Base-by-base conservation (phyloP, 2,113 vertebrate genomes). In the Coracopsis vasa region DNA sequence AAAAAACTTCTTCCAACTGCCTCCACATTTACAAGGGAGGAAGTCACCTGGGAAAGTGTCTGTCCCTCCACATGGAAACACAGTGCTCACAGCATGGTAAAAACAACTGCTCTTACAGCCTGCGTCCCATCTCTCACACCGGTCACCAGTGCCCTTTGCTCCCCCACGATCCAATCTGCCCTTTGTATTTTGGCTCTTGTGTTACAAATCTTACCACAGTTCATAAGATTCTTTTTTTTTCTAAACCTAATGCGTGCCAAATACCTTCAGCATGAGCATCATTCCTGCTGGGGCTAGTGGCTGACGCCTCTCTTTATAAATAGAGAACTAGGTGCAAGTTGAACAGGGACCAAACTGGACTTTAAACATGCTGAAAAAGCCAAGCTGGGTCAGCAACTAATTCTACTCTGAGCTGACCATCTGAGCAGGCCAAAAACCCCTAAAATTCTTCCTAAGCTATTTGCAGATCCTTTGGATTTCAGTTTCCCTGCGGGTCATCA, bases 281-380 rank as follows among this genome's bases (percentile, higher is more conserved):
- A 73, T 50, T 86, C 48, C 77, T 90, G 42, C 44, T 73, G 78
- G 11, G 23, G 35, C 56, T 90, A 71, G 33, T 29, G 80, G 78
- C 60, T 83, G 88, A 95, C 24, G 6, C 60, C 72, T 77, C 58
- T 81, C 92, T 95, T 90, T 96, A 93, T 92, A 97, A 94, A 95
- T 73, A 91, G 29, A 88, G 62, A 96, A 92, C 60, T 89, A 87
- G 87, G 87, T 78, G 48, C 42, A 95, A 90, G 72, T 80, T 94
- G 54, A 75, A 66, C 29, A n/a, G 35, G 77, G 54, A 69, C 72
- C 58, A 94, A 92, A 64, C 35, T 85, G 79, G n/a, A 70, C 53
- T 91, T 90, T 35, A 79, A 87, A 50, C n/a, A 61, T 9, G 41
- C 44, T 88, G 79, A 58, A 80, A 73, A 78, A 83, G 73, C 50